These are phyloP conservation scores for Spisula solida DNA, from an alignment of 2,888 invertebrate genomes.

Conservation along the genomic window DNA sequence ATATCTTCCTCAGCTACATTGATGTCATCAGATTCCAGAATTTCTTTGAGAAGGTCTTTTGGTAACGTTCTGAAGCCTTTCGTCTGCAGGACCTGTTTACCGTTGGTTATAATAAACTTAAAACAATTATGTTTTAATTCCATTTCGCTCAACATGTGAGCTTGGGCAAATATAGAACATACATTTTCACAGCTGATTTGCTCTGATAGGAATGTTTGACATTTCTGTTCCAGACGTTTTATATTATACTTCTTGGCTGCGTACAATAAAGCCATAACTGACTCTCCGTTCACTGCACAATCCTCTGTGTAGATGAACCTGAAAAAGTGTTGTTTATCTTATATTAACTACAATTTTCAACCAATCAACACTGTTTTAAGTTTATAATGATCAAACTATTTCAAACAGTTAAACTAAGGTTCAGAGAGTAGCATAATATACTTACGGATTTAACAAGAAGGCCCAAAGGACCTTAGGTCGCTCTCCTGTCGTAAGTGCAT, in stretches of 20 bases:
- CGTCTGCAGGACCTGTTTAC: neutral
- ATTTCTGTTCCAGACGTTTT: slow-evolving; percentile 24
- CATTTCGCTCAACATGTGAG: slow-evolving; percentile 24
- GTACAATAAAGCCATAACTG: slow-evolving; percentile 32
- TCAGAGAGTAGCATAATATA: too few species aligned
- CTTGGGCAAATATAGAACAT: slow-evolving; percentile 36
- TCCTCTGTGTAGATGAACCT: slow-evolving; percentile 27
- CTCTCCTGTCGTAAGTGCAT: too few species aligned
- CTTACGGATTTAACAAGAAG: too few species aligned
- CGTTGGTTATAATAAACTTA: slow-evolving; percentile 1
- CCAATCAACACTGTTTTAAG: neutral
- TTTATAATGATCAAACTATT: too few species aligned
- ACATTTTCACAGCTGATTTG: slow-evolving; percentile 31
- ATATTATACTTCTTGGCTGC: slow-evolving; percentile 37
- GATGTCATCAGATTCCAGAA: neutral
- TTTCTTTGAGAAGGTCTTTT: slow-evolving; percentile 6
- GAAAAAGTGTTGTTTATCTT: neutral
- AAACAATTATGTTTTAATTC: slow-evolving; percentile 31
- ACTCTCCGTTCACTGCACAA: slow-evolving; percentile 20
- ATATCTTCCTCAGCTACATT: slow-evolving; percentile 5
- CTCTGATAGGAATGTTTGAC: slow-evolving; percentile 12
- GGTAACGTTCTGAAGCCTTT: neutral
- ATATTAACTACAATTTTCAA: neutral
- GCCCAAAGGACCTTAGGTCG: too few species aligned
- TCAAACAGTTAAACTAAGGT: too few species aligned